Conservation (phyloP, 2,797 vertebrate species). For the Bovichtus variegatus region DNA sequence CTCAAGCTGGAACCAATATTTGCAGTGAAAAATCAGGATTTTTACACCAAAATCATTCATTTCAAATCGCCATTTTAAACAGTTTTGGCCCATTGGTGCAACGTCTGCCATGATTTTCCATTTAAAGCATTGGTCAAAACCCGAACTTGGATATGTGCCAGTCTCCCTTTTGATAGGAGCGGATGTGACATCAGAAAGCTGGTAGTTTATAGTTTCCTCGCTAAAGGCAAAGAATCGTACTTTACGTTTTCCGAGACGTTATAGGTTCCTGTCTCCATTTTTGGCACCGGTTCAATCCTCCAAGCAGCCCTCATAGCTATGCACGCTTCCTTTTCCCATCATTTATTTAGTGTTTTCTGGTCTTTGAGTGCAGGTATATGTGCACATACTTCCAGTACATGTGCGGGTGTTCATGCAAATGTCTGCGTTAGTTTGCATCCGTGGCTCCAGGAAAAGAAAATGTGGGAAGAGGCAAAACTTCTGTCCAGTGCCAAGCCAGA, state of each 20-base stretch:
- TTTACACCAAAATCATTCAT: neutral
- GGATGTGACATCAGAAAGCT: constrained; percentile 12
- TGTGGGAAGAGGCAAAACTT: constrained; percentile 1
- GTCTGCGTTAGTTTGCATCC: constrained; percentile 7
- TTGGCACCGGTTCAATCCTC: constrained; percentile 27
- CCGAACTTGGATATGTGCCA: neutral
- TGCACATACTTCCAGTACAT: neutral
- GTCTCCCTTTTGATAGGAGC: neutral
- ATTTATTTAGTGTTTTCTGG: neutral
- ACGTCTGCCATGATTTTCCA: neutral
- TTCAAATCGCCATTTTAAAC: neutral
- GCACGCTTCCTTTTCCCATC: constrained; percentile 13
- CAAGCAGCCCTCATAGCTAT: neutral
- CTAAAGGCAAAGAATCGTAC: constrained; percentile 19
- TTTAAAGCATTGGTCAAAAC: neutral
- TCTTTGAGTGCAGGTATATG: neutral
- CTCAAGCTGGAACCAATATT: neutral
- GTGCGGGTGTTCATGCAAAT: constrained; percentile 26
- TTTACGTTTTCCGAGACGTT: constrained; percentile 17
- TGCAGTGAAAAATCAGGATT: neutral
- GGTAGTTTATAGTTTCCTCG: constrained; percentile 38
- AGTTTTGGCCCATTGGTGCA: neutral
- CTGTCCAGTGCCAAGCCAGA: constrained; percentile 41
- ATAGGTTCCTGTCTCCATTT: neutral
- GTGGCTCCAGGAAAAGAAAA: constrained; percentile 18